Evolutionary conservation across 2,888 invertebrate genomes (phyloP).

Genomic region (Polyommatus icarus): DNA sequence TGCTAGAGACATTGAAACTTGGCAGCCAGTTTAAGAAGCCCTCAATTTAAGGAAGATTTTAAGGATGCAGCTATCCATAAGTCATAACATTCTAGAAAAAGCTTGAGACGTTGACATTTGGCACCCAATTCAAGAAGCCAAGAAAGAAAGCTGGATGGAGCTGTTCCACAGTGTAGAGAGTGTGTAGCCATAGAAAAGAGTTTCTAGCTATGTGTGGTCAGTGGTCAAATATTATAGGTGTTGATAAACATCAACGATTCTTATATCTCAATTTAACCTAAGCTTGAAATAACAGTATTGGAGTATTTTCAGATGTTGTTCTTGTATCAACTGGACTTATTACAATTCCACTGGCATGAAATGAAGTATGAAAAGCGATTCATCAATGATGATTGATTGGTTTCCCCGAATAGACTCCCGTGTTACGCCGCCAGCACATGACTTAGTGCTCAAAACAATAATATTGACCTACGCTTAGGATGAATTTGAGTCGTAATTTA

Average conservation of each 20-base stretch:
- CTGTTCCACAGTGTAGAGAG: no score
- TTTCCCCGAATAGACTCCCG: constrained; percentile 53
- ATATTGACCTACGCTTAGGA: constrained; percentile 36
- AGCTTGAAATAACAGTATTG: not conserved
- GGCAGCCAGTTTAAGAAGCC: no score
- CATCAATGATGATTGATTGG: constrained; percentile 51
- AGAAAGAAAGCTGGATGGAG: no score
- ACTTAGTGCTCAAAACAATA: constrained; percentile 49
- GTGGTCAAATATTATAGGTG: not conserved
- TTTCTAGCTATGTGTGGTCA: not conserved
- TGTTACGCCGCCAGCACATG: constrained; percentile 45
- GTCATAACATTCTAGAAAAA: no score
- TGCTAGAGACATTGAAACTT: no score
- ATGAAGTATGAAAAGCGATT: constrained; percentile 32
- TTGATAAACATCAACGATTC: not conserved
- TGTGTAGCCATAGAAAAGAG: no score
- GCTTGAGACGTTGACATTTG: no score
- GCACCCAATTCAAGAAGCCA: no score
- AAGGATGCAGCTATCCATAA: no score
- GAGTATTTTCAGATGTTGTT: constrained; percentile 1
- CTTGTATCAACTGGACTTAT: constrained; percentile 22
- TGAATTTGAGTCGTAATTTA: not conserved
- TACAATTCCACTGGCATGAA: constrained; percentile 30
- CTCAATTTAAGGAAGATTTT: no score
- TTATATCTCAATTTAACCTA: not conserved